These are phyloP conservation scores for Coenonympha arcania DNA, from an alignment of 2,888 invertebrate species.

Conservation along the genomic window DNA sequence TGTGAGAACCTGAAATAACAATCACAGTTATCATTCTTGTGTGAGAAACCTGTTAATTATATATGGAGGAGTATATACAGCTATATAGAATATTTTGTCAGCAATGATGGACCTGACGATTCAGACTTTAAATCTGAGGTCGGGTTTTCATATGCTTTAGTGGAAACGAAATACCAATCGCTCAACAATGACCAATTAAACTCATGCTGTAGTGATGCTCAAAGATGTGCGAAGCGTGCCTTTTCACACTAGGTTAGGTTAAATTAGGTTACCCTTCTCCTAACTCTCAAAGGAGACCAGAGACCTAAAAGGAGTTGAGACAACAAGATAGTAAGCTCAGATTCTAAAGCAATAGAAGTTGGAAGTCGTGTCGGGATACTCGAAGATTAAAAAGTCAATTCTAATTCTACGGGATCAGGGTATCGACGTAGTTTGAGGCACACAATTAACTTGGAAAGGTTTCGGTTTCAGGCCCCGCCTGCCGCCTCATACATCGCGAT, in stretches of 20 bases:
- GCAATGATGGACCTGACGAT: no score
- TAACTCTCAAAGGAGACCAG: no score
- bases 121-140: no score
- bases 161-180: no score
- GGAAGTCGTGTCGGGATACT: conserved; percentile 31
- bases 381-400: conserved; percentile 54
- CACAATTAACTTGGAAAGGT: conserved; percentile 67
- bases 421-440: conserved; percentile 61
- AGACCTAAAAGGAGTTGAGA: no score
- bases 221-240: no score
- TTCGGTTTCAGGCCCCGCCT: conserved; percentile 56
- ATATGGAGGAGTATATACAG: neutral
- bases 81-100: no score
- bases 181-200: no score
- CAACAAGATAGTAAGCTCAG: neutral
- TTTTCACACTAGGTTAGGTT: no score
- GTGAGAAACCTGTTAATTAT: neutral
- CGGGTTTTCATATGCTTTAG: no score
- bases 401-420: conserved; percentile 44
- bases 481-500: conserved; percentile 67
- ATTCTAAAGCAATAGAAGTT: conserved; percentile 1
- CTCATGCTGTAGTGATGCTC: no score
- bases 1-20: conserved; percentile 77
- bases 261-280: no score
- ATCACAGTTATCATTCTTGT: neutral